Evolutionary conservation across 2,797 vertebrate species (phyloP).

Genomic region (Molothrus aeneus): DNA sequence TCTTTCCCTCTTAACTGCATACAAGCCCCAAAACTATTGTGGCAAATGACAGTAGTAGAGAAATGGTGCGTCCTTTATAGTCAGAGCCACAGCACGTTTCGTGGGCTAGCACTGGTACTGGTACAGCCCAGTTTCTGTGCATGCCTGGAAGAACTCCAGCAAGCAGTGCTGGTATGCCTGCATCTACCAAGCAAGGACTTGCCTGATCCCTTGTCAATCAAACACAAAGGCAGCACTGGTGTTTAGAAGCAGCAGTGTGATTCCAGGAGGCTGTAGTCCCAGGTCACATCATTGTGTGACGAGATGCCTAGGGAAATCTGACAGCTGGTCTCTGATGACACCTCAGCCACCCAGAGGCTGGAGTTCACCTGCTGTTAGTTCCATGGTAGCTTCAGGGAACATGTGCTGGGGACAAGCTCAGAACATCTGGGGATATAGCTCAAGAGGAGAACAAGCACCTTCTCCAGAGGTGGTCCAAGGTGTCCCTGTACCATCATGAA

Average conservation of each 20-base stretch:
- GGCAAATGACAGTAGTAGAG: not conserved
- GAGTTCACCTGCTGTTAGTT: not conserved
- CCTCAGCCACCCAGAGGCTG: not conserved
- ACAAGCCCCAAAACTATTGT: not conserved
- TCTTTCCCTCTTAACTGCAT: not conserved
- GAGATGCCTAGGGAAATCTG: not conserved
- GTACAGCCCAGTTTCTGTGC: not conserved
- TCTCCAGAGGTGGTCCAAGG: not conserved
- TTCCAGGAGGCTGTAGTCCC: not conserved
- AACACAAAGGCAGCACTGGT: not conserved
- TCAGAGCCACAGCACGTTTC: not conserved
- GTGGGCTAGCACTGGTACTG: not conserved
- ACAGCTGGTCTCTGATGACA: not conserved
- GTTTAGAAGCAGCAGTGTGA: not conserved
- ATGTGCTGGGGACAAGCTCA: not conserved
- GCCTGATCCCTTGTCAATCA: not conserved
- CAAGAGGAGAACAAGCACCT: not conserved
- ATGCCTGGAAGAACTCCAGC: not conserved
- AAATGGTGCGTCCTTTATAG: fast-evolving
- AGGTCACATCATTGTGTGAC: not conserved
- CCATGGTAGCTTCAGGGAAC: not conserved
- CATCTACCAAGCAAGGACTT: not conserved
- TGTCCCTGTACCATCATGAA: not conserved
- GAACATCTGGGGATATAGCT: fast-evolving
- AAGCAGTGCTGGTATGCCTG: not conserved